Evolutionary conservation across 2,113 vertebrate genomes (phyloP), one percentile per base, ranked within the genome.

Genomic region (Glaucomys volans): DNA sequence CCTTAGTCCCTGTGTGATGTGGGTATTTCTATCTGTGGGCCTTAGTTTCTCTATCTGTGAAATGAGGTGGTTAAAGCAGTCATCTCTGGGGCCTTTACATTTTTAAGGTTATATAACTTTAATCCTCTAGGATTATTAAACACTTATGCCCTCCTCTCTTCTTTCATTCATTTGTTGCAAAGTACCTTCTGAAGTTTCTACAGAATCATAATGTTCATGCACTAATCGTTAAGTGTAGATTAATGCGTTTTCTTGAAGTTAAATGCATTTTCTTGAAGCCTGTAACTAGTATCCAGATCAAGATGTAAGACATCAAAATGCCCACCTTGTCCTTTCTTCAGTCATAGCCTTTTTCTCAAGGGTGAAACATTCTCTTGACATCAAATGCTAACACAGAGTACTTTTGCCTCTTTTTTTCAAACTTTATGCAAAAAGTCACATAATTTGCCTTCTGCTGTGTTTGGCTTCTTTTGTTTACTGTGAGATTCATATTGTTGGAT

Each of bases 111-210:
- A 94, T 84, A 82, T 64, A 30, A 94, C 37, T 75, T 86, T 7
- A 84, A 91, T 30, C 30, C 47, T 71, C 42, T 83, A 20, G 10
- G 26, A 10, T 54, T 82, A 62, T 84, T 42, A 94, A 81, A 90
- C 47, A 40, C 28, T 71, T 77, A 62, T 16, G 54, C 28, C 85
- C 30, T 42, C 18, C 67, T 90, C 8, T 79, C 28, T 71, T 66
- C 57, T 95, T 91, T 87, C 9, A 30, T 72, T 92, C 17, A 28
- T 67, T 92, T 47, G n/a, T 94, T 9, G 42, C n/a, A 52, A 77
- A 82, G 5, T 80, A 0, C 32, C 13, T 77, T 89, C 59, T 28
- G 9, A 93, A 91, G 77, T 80, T 57, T 90, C 42, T 64, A 5
- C 37, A 26, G 42, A 93, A 74, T 57, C 71, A 16, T 72, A 74